Evolutionary conservation across 2,113 vertebrate species (phyloP).

Genomic region (Hyla sarda): DNA sequence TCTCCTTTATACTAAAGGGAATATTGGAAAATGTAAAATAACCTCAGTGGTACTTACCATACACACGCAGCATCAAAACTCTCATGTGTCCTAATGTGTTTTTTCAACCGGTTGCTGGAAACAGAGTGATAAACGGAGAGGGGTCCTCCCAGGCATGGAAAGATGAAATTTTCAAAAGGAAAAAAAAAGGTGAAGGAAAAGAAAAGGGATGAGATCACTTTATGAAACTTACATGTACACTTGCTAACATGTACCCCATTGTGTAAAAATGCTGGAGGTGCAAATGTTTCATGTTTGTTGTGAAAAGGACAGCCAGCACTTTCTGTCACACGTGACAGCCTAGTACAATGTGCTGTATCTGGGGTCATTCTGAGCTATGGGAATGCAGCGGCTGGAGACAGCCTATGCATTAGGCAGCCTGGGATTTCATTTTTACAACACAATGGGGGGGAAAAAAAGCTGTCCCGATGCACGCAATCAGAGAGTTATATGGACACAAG

Average conservation of each 20-base stretch:
- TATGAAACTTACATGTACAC: not conserved
- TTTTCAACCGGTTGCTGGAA: slow-evolving; percentile 7
- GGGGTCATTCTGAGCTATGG: slow-evolving; percentile 39
- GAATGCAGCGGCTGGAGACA: slow-evolving; percentile 8
- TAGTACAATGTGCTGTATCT: not conserved
- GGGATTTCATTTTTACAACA: slow-evolving; percentile 44
- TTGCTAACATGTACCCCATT: not conserved
- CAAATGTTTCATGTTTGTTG: slow-evolving; percentile 53
- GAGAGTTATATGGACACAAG: slow-evolving; percentile 13
- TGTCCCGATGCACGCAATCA: slow-evolving; percentile 33
- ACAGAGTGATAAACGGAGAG: slow-evolving; percentile 46
- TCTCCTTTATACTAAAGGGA: not conserved
- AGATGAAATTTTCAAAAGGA: slow-evolving; percentile 32
- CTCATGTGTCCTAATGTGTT: slow-evolving; percentile 11
- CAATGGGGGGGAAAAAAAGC: slow-evolving; percentile 29
- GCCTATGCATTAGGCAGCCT: not conserved
- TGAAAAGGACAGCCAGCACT: slow-evolving; percentile 58
- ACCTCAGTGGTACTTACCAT: slow-evolving; percentile 47
- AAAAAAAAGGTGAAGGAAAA: not conserved
- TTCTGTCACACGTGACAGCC: slow-evolving; percentile 49
- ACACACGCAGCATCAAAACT: slow-evolving; percentile 39
- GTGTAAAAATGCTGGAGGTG: slow-evolving; percentile 34
- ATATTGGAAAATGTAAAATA: not conserved
- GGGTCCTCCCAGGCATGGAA: slow-evolving; percentile 25
- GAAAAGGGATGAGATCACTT: not conserved